Evolutionary conservation across 2,797 vertebrate species (phyloP).

Genomic region (Hephaestus fuliginosus): DNA sequence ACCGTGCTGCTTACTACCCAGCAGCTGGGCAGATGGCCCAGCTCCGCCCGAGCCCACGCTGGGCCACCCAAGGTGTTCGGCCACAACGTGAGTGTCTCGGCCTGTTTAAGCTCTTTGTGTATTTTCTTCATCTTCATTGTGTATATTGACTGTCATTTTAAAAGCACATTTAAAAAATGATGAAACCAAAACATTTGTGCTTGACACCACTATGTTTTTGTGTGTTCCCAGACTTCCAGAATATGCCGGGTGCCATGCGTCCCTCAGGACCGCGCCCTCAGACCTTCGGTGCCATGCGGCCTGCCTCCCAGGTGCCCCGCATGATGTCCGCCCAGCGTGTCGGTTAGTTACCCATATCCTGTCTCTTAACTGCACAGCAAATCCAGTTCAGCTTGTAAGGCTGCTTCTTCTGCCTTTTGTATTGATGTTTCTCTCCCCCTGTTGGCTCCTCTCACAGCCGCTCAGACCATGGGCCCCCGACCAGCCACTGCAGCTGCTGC

Average conservation of each 20-base stretch:
- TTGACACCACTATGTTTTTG: slow-evolving; percentile 1
- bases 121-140: neutral
- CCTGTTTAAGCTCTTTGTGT: neutral
- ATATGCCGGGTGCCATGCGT: slow-evolving; percentile 93
- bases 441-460: slow-evolving; percentile 69
- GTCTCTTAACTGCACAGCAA: neutral
- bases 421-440: neutral
- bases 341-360: slow-evolving; percentile 84
- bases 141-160: neutral
- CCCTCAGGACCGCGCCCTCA: slow-evolving; percentile 93
- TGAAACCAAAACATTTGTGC: neutral
- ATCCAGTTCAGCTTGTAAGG: neutral
- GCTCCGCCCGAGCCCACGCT: slow-evolving; percentile 95
- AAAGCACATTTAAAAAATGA: neutral
- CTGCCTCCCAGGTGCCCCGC: slow-evolving; percentile 93
- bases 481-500: slow-evolving; percentile 85
- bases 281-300: slow-evolving; percentile 90
- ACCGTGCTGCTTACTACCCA: slow-evolving; percentile 95
- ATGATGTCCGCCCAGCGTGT: slow-evolving; percentile 94
- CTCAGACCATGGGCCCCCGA: slow-evolving; percentile 93
- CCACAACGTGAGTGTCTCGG: slow-evolving; percentile 91
- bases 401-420: neutral
- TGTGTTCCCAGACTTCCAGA: slow-evolving; percentile 91
- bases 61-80: slow-evolving; percentile 95
- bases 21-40: slow-evolving; percentile 95